Evolutionary conservation across 2,888 invertebrate species (phyloP), one percentile per base, ranked within the genome.

Genomic region (Autographa gamma): DNA sequence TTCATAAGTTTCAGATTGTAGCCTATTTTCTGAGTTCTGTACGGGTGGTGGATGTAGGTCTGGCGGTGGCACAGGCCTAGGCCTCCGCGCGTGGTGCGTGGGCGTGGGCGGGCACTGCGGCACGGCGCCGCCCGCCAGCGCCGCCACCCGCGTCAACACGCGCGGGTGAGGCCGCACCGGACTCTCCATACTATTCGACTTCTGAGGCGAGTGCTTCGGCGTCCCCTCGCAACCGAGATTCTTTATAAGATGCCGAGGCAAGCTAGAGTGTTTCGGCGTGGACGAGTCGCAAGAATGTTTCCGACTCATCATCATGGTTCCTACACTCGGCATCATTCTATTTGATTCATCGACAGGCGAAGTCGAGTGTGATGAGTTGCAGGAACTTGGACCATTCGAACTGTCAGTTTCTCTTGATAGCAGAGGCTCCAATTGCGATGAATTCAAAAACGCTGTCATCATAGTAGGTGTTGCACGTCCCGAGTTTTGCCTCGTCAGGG

Each of bases 51-150:
- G 96, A 72, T 96, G 96, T 41, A 97, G 88, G 63, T 95, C 96
- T 0, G 96, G 96, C 0, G 95, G 95, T 0, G 96, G 96, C 79
- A 97, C 92, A 18, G 96, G 96, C 75, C 97, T 95, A 9, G 97
- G 96, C 61, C 97, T 96, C 58, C 97, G 96, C 0, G 98, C 97
- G 87, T 98, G 98, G 91, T 98, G 98, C 0, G 98, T 98, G 0
- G 98, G 98, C 0, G 98, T 98, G 0, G 98, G 98, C 4, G 98
- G 98, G 87, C 98, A 98, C 77, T 98, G 97, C 0, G 97, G 96
- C 58, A 95, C 92, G 0, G 96, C 95, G 62, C 93, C 87, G 0
- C 97, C 96, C n/a, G 96, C 95, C 61, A 96, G 91, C 48, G 96
- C 96, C 0, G 96, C 96, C 43, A 97, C 96, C 63, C 97, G 93